Evolutionary conservation across 2,888 invertebrate genomes (phyloP), one percentile per base, ranked within the genome.

Genomic region (Spicauda simplicius): DNA sequence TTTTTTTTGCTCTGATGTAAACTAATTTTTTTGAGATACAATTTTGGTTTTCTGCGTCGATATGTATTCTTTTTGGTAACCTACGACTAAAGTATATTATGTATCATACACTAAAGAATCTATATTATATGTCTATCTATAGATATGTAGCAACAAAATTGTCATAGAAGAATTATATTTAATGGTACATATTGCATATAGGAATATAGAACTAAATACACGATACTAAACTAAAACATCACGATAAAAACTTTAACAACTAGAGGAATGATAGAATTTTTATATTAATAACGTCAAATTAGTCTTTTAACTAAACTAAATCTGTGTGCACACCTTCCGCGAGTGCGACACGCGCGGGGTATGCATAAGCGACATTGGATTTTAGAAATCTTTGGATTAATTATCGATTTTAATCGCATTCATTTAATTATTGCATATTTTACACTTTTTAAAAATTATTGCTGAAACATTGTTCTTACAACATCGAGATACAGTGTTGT

Each of bases 221-320:
- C 3, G 10, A 41, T 41, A 41, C 2, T 14, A 41, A 41, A 41
- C 41, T 14, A 14, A 14, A 41, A 41, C 1, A 41, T 41, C 41
- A 41, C 41, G 41, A 41, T 14, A 14, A 58, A 48, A 25, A 50
- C 73, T 73, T 73, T 77, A 75, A 77, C 79, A 75, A 78, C 77
- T 84, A 86, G 76, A 85, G 88, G 87, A 88, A 88, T 88, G 88
- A 83, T 82, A 77, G 16, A 53, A 19, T 20, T 20, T 53, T 53
- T 19, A 53, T 25, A 41, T 41, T 41, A 41, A 41, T 53, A 53
- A 53, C 19, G 11, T 53, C 41, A 41, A 41, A 41, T 50, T 50
- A 50, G 50, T 45, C 57, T 57, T 41, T 37, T 14, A 14, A 41
- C 14, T 41, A 14, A 41, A 41, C 41, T 41, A 41, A 41, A 14